Evolutionary conservation across 2,113 vertebrate genomes (phyloP).

Genomic region (Pedionomus torquatus): DNA sequence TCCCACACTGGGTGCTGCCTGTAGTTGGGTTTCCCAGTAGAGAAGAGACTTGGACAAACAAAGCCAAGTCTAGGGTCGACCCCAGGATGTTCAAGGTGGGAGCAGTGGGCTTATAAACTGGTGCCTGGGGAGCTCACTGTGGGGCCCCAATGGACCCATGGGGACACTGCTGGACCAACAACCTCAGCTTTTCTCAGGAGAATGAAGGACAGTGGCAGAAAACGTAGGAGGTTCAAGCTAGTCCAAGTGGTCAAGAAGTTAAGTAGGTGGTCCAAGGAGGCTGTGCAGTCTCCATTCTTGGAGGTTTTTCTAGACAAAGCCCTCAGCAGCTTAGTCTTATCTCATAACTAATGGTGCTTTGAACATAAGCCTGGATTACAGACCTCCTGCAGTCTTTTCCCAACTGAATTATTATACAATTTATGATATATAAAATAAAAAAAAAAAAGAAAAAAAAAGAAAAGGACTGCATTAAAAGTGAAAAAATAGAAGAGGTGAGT

Average conservation of each 20-base stretch:
- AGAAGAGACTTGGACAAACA: neutral
- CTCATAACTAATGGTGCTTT: neutral
- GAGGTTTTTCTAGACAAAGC: neutral
- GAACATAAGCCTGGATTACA: neutral
- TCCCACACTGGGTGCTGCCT: neutral
- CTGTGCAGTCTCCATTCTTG: neutral
- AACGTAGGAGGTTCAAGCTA: neutral
- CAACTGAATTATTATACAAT: neutral
- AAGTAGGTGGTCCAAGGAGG: neutral
- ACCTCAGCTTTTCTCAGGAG: neutral
- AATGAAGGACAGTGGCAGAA: neutral
- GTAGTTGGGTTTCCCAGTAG: neutral
- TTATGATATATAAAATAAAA: neutral
- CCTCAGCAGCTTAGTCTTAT: neutral
- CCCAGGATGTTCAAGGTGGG: neutral
- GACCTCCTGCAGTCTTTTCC: neutral
- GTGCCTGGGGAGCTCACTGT: neutral
- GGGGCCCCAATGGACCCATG: fast-evolving
- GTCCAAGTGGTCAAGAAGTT: neutral
- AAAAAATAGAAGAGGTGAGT: neutral
- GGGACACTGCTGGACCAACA: neutral
- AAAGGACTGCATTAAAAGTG: neutral
- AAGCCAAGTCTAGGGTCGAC: too few relatives aligned
- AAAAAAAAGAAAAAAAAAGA: too few relatives aligned
- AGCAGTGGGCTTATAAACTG: neutral